phyloP scores from a whole-genome alignment of 2,113 vertebrate genomes.

The Eudyptes chrysolophus region DNA sequence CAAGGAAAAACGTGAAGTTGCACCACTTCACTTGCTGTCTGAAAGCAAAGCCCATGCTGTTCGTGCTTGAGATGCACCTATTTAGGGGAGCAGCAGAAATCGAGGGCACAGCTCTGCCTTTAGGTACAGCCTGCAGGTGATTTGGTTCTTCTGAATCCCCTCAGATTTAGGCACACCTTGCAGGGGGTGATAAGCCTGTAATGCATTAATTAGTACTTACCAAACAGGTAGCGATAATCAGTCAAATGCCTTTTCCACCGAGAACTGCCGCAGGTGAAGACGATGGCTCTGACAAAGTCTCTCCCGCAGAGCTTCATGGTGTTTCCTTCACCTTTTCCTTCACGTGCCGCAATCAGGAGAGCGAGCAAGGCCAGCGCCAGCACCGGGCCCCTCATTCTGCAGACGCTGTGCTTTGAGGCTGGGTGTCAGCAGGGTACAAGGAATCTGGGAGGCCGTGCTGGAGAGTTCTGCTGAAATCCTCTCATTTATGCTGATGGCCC shows the following conservation, averaged over 20 bases:
- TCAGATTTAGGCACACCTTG: not conserved
- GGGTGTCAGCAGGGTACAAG: not conserved
- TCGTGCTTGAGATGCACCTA: not conserved
- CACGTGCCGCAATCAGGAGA: not conserved
- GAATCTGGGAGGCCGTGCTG: not conserved
- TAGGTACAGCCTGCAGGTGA: not conserved
- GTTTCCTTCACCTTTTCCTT: slow-evolving; percentile 45
- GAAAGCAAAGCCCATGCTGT: accelerated
- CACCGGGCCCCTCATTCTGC: slow-evolving; percentile 30
- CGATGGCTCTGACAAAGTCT: slow-evolving; percentile 79
- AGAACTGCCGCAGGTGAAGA: slow-evolving; percentile 88
- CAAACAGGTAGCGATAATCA: not conserved
- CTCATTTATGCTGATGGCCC: slow-evolving; percentile 34
- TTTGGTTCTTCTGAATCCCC: not conserved
- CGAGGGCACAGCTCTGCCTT: not conserved
- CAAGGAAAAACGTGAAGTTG: accelerated
- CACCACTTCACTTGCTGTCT: not conserved
- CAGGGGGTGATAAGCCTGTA: not conserved
- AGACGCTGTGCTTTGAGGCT: accelerated
- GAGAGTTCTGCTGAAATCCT: not conserved
- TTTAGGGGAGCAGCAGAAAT: not conserved
- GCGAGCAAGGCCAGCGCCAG: not conserved
- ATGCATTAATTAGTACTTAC: slow-evolving; percentile 27
- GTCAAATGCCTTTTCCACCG: slow-evolving; percentile 77
- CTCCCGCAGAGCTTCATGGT: slow-evolving; percentile 80